Conservation (phyloP, 2,797 vertebrate species). For the Lophius americanus region DNA sequence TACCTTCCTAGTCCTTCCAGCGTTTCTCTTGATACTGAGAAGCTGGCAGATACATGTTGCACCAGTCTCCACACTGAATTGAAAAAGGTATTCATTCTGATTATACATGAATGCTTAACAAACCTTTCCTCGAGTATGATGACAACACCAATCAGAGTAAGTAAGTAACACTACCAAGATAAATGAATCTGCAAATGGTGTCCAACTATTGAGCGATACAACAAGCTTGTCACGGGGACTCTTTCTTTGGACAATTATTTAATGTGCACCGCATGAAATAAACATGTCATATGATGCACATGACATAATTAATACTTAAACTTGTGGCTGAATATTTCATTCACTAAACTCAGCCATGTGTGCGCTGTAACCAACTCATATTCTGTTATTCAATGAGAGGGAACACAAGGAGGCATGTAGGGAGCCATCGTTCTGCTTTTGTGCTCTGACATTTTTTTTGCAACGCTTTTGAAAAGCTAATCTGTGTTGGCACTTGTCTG, state of each 20-base stretch:
- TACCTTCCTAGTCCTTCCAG: not conserved
- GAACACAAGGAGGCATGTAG: constrained; percentile 17
- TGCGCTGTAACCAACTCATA: constrained; percentile 40
- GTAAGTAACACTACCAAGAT: not conserved
- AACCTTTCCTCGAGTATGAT: not conserved
- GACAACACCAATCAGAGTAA: constrained; percentile 4
- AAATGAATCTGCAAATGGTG: not conserved
- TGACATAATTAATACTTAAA: constrained; percentile 25
- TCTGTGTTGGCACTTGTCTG: constrained; percentile 30
- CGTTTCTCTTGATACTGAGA: not conserved
- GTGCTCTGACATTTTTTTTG: constrained; percentile 22
- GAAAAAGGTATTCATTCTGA: not conserved
- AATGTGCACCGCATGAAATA: constrained; percentile 15
- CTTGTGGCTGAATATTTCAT: constrained; percentile 53
- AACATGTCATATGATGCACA: too few species aligned
- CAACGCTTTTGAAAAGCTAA: constrained; percentile 31
- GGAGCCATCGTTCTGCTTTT: constrained; percentile 3
- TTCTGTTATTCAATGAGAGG: constrained; percentile 23
- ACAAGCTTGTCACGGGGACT: not conserved
- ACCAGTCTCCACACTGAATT: not conserved
- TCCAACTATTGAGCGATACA: constrained; percentile 7
- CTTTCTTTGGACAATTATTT: constrained; percentile 44
- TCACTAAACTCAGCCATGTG: constrained; percentile 38
- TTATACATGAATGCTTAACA: constrained; percentile 14
- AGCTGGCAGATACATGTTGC: not conserved